Evolutionary conservation across 2,888 invertebrate genomes (phyloP).

Genomic region (Acleris sparsana): DNA sequence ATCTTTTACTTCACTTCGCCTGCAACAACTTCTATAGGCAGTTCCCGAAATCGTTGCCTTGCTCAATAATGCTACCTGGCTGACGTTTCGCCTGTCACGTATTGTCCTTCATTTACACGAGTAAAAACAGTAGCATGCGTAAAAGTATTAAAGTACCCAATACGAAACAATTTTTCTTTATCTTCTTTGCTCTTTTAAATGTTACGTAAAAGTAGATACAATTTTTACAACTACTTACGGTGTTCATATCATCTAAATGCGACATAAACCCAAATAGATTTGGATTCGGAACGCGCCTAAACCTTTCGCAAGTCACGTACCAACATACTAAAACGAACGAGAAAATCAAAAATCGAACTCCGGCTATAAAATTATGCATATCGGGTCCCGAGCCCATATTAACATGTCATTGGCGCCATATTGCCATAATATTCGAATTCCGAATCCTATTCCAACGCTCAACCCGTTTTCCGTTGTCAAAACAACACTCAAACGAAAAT

Average conservation of each 20-base stretch:
- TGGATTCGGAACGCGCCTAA: conserved; percentile 7
- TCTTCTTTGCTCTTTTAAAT: no score
- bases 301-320: conserved; percentile 24
- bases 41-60: no score
- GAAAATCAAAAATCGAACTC: conserved; percentile 37
- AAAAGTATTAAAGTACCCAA: no score
- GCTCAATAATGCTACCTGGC: no score
- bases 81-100: no score
- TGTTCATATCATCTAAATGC: not conserved
- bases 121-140: no score
- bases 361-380: conserved; percentile 37
- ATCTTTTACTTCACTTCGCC: no score
- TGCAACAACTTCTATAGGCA: no score
- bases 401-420: conserved; percentile 38
- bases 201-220: no score
- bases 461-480: conserved; percentile 19
- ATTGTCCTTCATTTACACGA: no score
- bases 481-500: conserved; percentile 8
- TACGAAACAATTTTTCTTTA: no score
- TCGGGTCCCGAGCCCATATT: conserved; percentile 34
- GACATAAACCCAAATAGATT: conserved; percentile 6
- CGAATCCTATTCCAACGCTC: conserved; percentile 29
- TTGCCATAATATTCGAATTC: conserved; percentile 37
- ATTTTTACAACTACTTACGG: not conserved
- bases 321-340: conserved; percentile 30